These are phyloP conservation scores for Gnathonemus echidnorhynchus DNA, from an alignment of 2,113 vertebrate species.

Conservation along the genomic window DNA sequence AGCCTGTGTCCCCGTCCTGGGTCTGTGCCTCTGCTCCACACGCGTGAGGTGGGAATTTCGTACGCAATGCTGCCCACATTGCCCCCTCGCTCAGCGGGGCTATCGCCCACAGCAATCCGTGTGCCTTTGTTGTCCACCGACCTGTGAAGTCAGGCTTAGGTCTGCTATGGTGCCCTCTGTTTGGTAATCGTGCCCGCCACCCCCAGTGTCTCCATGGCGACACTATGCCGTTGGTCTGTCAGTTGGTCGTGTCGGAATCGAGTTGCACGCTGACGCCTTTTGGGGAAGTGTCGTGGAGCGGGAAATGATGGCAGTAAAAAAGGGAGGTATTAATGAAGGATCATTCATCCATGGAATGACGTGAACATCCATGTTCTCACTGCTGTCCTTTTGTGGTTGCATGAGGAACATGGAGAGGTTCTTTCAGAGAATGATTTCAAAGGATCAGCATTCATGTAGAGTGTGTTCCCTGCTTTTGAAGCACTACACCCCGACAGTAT, in stretches of 20 bases:
- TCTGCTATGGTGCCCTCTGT: not conserved
- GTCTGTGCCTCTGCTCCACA: not conserved
- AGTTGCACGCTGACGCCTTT: not conserved
- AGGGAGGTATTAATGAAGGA: not conserved
- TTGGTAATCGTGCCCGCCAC: not conserved
- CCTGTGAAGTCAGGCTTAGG: not conserved
- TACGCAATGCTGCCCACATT: not conserved
- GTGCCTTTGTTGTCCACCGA: not conserved
- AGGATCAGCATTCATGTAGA: not conserved
- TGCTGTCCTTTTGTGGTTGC: not conserved
- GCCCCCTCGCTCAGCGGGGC: not conserved
- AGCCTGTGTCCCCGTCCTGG: not conserved
- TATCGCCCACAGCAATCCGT: not conserved
- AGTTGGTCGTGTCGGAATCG: not conserved
- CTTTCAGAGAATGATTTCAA: not conserved
- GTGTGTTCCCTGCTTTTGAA: not conserved
- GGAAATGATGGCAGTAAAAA: not conserved
- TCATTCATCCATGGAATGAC: not conserved
- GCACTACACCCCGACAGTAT: not conserved
- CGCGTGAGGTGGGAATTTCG: not conserved
- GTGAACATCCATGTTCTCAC: not conserved
- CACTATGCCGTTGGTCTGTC: not conserved
- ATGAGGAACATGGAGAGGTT: not conserved
- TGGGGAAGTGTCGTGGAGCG: not conserved
- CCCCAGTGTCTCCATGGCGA: not conserved